Conservation (phyloP, 1,140 invertebrate genomes). For the Mya arenaria region DNA sequence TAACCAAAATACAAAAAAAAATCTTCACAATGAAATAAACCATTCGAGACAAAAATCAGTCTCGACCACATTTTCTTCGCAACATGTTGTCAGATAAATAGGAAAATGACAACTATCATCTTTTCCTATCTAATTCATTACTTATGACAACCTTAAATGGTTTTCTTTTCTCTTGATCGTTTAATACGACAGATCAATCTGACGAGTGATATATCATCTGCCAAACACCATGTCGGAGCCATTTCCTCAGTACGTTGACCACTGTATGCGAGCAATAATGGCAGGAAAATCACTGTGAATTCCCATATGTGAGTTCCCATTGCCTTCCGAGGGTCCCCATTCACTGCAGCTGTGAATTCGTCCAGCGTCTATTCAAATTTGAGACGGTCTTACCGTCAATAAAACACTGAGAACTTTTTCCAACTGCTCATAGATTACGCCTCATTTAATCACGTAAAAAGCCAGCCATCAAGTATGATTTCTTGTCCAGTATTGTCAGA, state of each 20-base stretch:
- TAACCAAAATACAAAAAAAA: too few species aligned
- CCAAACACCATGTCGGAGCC: too few species aligned
- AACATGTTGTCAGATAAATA: too few species aligned
- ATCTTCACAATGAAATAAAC: too few species aligned
- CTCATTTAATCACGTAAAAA: constrained; percentile 50
- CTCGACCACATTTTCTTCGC: too few species aligned
- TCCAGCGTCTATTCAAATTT: constrained; percentile 19
- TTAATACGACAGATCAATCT: constrained; percentile 42
- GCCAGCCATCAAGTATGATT: constrained; percentile 9
- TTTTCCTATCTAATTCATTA: constrained; percentile 25
- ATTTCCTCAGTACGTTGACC: too few species aligned
- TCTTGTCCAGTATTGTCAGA: constrained; percentile 43
- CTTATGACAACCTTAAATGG: background rate
- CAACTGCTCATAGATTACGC: constrained; percentile 42
- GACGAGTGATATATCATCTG: constrained; percentile 31
- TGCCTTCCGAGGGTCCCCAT: too few species aligned
- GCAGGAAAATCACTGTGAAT: too few species aligned
- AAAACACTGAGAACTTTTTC: constrained; percentile 30
- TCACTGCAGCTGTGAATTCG: too few species aligned
- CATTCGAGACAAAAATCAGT: too few species aligned
- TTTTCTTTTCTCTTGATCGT: constrained; percentile 4
- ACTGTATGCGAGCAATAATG: too few species aligned
- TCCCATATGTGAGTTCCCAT: constrained; percentile 47
- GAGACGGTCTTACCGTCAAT: constrained; percentile 31
- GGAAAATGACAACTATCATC: too few species aligned